Evolutionary conservation across 2,113 vertebrate species (phyloP).

Genomic region (Thamnaconus septentrionalis): DNA sequence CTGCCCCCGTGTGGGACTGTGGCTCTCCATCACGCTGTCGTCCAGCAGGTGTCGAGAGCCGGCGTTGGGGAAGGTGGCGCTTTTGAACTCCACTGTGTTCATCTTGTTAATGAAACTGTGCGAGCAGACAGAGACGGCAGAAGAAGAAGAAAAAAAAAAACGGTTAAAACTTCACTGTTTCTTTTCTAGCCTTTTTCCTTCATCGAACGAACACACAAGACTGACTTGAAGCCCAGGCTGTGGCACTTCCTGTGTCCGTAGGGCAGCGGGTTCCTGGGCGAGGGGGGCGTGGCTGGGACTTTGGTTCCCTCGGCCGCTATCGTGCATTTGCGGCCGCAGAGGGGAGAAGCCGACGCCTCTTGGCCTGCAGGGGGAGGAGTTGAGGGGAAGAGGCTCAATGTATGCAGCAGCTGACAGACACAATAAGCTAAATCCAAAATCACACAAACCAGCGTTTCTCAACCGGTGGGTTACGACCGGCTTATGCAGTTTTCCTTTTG

Average conservation of each 20-base stretch:
- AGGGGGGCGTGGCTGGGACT: constrained; percentile 89
- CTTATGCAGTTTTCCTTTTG: no score
- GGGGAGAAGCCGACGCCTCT: constrained; percentile 88
- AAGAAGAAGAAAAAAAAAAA: not conserved
- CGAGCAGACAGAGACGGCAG: constrained; percentile 1
- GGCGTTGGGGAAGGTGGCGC: constrained; percentile 96
- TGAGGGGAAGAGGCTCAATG: not conserved
- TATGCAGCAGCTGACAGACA: no score
- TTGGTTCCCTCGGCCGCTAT: constrained; percentile 82
- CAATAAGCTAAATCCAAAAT: no score
- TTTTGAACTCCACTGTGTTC: constrained; percentile 96
- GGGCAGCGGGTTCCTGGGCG: constrained; percentile 89
- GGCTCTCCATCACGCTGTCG: constrained; percentile 96
- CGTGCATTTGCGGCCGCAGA: constrained; percentile 82
- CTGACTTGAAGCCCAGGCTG: constrained; percentile 97
- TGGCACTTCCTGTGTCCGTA: constrained; percentile 97
- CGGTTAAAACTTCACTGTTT: not conserved
- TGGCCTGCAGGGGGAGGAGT: constrained; percentile 73
- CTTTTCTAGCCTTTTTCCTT: not conserved
- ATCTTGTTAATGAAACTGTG: constrained; percentile 96
- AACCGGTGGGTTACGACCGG: no score
- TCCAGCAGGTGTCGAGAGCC: constrained; percentile 94
- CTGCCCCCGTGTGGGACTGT: constrained; percentile 87
- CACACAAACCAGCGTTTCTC: no score
- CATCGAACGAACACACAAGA: constrained; percentile 2